A percentile compares a stretch with the other conserved stretches of the same genome.
Evolutionary conservation across 2,888 invertebrate genomes (phyloP).

Genomic region (Strigamia maritima): DNA sequence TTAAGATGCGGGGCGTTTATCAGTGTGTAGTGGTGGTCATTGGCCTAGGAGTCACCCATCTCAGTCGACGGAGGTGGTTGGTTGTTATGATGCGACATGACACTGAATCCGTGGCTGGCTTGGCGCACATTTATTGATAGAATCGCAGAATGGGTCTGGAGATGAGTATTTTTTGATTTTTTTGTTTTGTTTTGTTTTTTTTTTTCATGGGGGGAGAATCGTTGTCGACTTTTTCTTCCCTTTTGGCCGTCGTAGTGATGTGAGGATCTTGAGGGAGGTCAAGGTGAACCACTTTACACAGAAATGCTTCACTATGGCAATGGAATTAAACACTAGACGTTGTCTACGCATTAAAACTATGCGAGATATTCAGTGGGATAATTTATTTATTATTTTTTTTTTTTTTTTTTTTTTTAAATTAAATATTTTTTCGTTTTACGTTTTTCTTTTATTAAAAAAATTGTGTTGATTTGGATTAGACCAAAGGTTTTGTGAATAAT

Average conservation of each 20-base stretch:
- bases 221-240: not conserved
- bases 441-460: too few species aligned
- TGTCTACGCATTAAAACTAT: not conserved
- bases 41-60: conserved; percentile 34
- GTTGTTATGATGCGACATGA: conserved; percentile 31
- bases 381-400: too few species aligned
- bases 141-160: conserved; percentile 3
- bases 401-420: too few species aligned
- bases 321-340: conserved; percentile 28
- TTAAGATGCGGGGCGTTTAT: conserved; percentile 31
- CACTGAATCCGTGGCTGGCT: conserved; percentile 28
- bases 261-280: conserved; percentile 31
- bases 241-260: not conserved
- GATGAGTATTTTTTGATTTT: not conserved
- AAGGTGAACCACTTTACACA: conserved; percentile 38
- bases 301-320: conserved; percentile 18
- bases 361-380: not conserved
- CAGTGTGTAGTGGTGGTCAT: conserved; percentile 31
- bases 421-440: too few species aligned
- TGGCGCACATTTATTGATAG: conserved; percentile 31
- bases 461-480: not conserved
- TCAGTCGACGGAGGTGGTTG: conserved; percentile 26
- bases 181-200: not conserved
- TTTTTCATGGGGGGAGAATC: not conserved
- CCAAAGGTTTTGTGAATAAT: not conserved